Evolutionary conservation across 1,140 invertebrate genomes (phyloP).

Genomic region (Bombus fervidus): DNA sequence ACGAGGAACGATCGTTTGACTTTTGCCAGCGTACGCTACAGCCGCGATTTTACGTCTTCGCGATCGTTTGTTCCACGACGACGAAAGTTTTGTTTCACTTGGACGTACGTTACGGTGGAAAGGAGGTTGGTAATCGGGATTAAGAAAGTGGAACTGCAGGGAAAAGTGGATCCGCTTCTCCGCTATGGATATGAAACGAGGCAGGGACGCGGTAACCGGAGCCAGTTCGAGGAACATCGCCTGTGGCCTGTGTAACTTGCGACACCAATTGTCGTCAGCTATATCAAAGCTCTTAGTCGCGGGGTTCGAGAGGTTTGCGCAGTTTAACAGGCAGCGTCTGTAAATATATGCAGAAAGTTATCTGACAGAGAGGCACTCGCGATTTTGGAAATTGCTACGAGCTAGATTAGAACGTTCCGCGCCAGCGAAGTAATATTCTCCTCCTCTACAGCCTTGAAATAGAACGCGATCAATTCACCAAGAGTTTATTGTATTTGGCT

Average conservation of each 20-base stretch:
- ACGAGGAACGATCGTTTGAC: background rate
- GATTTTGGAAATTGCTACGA: slow-evolving; percentile 65
- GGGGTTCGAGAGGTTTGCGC: slow-evolving; percentile 57
- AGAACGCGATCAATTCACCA: slow-evolving; percentile 44
- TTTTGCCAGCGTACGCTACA: background rate
- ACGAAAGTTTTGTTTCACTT: slow-evolving; percentile 25
- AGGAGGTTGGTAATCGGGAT: slow-evolving; percentile 18
- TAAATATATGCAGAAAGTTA: slow-evolving; percentile 77
- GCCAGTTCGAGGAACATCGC: slow-evolving; percentile 51
- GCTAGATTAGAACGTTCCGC: slow-evolving; percentile 42
- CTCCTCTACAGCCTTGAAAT: slow-evolving; percentile 12
- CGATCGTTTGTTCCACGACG: background rate
- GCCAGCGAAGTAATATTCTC: slow-evolving; percentile 50
- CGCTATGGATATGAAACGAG: background rate
- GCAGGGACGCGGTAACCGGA: background rate
- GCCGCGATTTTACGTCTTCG: background rate
- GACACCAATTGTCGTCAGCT: slow-evolving; percentile 71
- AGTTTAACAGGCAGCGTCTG: slow-evolving; percentile 70
- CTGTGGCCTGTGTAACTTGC: slow-evolving; percentile 74
- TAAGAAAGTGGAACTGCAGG: slow-evolving; percentile 33
- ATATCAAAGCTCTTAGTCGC: slow-evolving; percentile 72
- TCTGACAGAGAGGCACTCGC: slow-evolving; percentile 40
- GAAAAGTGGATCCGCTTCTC: slow-evolving; percentile 27
- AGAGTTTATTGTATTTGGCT: background rate
- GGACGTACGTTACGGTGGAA: slow-evolving; percentile 15